Percentiles rank a stretch among this genome's conserved stretches.
These are phyloP conservation scores for Drosophila ogumai DNA, from an alignment of 1,140 invertebrate species.

Conservation along the genomic window DNA sequence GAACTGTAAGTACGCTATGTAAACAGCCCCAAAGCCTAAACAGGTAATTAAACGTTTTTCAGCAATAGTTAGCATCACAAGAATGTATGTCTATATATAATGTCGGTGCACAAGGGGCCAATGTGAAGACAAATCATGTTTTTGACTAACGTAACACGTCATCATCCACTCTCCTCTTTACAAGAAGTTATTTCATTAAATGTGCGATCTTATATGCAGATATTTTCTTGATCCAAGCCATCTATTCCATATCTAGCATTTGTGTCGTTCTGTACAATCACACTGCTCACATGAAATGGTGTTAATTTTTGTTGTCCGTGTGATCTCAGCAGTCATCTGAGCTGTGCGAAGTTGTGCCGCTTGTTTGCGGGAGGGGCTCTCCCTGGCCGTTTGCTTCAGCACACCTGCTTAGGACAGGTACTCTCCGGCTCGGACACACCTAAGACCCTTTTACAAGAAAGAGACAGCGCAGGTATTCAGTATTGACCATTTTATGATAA, in stretches of 20 bases:
- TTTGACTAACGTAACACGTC: not conserved
- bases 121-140: not conserved
- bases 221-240: not conserved
- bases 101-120: not conserved
- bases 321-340: constrained; percentile 19
- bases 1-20: constrained; percentile 83
- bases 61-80: not conserved
- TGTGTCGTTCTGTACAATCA: constrained; percentile 24
- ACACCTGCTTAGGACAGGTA: constrained; percentile 6
- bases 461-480: constrained; percentile 50
- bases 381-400: constrained; percentile 14
- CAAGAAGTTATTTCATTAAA: not conserved
- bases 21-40: not conserved
- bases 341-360: constrained; percentile 11
- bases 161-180: too few species aligned
- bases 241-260: not conserved
- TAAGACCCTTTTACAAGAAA: not conserved
- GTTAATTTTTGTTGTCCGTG: not conserved
- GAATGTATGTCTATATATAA: not conserved
- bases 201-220: not conserved
- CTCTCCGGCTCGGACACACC: not conserved
- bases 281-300: constrained; percentile 26
- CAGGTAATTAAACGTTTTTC: too few species aligned
- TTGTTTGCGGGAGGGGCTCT: constrained; percentile 31
- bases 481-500: constrained; percentile 45